A percentile compares a stretch with the other conserved stretches of the same genome.
These are phyloP conservation scores for Marronus borbonicus DNA, from an alignment of 2,888 invertebrate genomes.

Conservation along the genomic window DNA sequence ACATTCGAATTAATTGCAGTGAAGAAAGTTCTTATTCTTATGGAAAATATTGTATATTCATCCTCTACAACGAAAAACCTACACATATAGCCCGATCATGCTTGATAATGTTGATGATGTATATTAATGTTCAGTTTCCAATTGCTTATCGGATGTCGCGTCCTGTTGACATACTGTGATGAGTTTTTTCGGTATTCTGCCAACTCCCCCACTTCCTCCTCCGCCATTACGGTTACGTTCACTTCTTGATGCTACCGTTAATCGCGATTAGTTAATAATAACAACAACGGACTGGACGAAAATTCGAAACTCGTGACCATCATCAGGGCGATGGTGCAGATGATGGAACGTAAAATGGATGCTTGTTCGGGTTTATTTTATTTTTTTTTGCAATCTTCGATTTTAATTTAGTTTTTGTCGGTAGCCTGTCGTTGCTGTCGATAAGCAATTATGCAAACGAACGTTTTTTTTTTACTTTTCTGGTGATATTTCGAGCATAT, in stretches of 20 bases:
- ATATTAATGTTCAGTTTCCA: slow-evolving; percentile 53
- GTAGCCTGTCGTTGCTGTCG: background rate
- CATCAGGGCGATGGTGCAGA: slow-evolving; percentile 43
- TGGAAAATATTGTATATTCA: too few species aligned
- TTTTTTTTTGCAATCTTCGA: background rate
- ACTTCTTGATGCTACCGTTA: slow-evolving; percentile 1
- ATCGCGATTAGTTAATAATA: slow-evolving; percentile 46
- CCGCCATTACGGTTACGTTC: background rate
- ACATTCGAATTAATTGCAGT: too few species aligned
- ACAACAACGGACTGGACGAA: slow-evolving; percentile 4
- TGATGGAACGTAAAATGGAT: slow-evolving; percentile 29
- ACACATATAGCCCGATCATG: slow-evolving; percentile 51
- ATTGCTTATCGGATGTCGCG: slow-evolving; percentile 54
- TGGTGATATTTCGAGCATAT: too few species aligned
- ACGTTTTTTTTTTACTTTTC: background rate
- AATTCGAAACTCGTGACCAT: slow-evolving; percentile 42
- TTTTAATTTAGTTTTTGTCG: slow-evolving; percentile 29
- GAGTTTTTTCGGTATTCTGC: slow-evolving; percentile 41
- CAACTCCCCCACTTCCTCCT: too few species aligned
- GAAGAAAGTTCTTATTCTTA: too few species aligned
- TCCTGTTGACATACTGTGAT: slow-evolving; percentile 48
- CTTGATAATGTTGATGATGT: slow-evolving; percentile 50
- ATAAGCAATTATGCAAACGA: slow-evolving; percentile 27
- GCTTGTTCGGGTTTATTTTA: slow-evolving; percentile 14
- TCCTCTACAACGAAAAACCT: too few species aligned